These are phyloP conservation scores for Drosophila ercepeae DNA, from an alignment of 1,140 invertebrate genomes.

Conservation along the genomic window DNA sequence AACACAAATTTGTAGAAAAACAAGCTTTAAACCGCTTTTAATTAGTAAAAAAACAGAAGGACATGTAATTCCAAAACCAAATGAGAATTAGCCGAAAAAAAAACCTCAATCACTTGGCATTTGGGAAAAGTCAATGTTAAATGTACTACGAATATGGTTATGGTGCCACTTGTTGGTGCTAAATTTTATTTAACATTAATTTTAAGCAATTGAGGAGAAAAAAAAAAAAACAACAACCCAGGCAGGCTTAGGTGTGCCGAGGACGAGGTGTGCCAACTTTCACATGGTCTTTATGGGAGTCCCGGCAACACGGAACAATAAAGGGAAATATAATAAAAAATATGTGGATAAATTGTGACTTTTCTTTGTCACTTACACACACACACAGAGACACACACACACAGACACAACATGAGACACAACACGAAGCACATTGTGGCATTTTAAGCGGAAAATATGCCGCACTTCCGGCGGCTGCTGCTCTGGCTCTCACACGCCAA, in stretches of 20 bases:
- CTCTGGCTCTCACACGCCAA: slow-evolving; percentile 15
- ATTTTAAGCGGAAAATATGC: slow-evolving; percentile 78
- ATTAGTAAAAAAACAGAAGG: neutral
- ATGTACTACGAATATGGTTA: slow-evolving; percentile 31
- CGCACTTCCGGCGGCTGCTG: slow-evolving; percentile 54
- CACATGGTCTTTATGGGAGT: slow-evolving; percentile 55
- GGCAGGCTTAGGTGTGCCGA: too few species aligned
- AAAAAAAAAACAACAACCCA: too few species aligned
- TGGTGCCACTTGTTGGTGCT: slow-evolving; percentile 5
- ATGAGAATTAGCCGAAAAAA: neutral
- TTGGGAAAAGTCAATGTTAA: neutral
- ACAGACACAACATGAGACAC: neutral
- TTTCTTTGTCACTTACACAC: slow-evolving; percentile 27
- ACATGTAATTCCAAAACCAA: neutral
- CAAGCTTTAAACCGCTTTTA: too few species aligned
- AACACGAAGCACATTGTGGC: slow-evolving; percentile 64
- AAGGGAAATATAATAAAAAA: slow-evolving; percentile 60
- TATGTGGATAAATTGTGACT: slow-evolving; percentile 61
- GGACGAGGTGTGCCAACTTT: slow-evolving; percentile 54
- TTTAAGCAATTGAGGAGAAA: slow-evolving; percentile 19
- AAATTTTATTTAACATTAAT: slow-evolving; percentile 30
- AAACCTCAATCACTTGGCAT: neutral
- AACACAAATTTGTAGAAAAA: too few species aligned
- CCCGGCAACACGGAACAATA: slow-evolving; percentile 41
- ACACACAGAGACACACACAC: neutral